Evolutionary conservation across 2,888 invertebrate species (phyloP), one percentile per base, ranked within the genome.

Genomic region (Ormyrus pomaceus): DNA sequence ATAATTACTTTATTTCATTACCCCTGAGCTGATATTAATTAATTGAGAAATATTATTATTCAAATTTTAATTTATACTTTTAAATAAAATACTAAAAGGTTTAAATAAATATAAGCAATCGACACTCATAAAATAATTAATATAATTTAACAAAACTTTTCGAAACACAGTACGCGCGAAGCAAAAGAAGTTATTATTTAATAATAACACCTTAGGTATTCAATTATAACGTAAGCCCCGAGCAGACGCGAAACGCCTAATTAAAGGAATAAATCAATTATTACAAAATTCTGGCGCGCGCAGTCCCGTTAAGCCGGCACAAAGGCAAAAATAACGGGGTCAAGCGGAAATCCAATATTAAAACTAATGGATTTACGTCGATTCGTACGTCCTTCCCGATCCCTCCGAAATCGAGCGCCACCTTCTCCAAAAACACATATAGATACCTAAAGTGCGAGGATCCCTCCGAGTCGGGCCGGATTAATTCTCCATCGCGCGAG

Each of bases 401-500:
- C 66, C 77, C 71, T 65, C 50, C 48, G 11, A 48, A 53, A 59
- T 53, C 56, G 74, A 72, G 53, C 68, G 46, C 55, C 34, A 34
- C 48, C 59, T 48, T 46, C 13, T 50, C 34, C 50, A 58, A 68
- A 56, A 78, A 68, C 56, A 48, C 53, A 48, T 69, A 55, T 10
- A 48, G 5, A 9, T n/a, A 34, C 9, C 68, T 76, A 72, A 72
- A 77, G 64, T 76, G 79, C 79, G 34, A 11, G 6, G 6, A 45
- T 34, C 11, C 34, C 55, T n/a, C 34, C 78, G 58, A 72, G 77
- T 3, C 68, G 65, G 65, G 73, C 68, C 69, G 69, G 79, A 80
- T 84, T 83, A 83, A 83, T 84, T 82, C 83, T 62, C 58, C 71
- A 66, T 79, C 82, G 81, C 66, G 46, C 69, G 50, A 79, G 74